phyloP scores from a whole-genome alignment of 2,888 invertebrate species.

The Mesorhabditis belari region DNA sequence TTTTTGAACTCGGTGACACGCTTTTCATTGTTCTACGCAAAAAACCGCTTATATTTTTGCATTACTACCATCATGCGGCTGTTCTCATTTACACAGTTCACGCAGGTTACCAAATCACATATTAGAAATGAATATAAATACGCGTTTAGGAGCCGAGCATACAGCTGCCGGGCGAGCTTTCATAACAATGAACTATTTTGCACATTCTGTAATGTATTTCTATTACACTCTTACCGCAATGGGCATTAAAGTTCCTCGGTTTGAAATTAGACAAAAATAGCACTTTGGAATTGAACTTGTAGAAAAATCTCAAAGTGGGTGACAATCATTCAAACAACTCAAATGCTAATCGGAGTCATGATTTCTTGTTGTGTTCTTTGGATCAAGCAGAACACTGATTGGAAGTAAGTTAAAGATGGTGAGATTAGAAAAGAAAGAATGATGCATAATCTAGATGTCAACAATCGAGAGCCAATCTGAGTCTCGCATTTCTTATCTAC shows the following conservation, averaged over 20 bases:
- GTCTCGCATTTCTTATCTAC: constrained; percentile 46
- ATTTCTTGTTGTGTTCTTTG: constrained; percentile 41
- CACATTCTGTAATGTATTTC: constrained; percentile 59
- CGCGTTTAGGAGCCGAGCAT: constrained; percentile 49
- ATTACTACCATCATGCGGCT: constrained; percentile 53
- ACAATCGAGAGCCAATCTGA: constrained; percentile 46
- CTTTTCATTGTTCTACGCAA: constrained; percentile 50
- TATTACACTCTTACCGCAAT: constrained; percentile 57
- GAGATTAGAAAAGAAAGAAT: neutral
- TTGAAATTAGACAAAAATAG: neutral
- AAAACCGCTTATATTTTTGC: constrained; percentile 48
- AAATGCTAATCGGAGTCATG: constrained; percentile 49
- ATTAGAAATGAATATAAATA: neutral
- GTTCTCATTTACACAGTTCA: constrained; percentile 53
- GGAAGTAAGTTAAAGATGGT: neutral
- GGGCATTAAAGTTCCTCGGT: neutral
- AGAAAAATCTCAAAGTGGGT: constrained; percentile 38
- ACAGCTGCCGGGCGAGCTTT: constrained; percentile 51
- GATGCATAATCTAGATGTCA: constrained; percentile 47
- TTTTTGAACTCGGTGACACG: constrained; percentile 51
- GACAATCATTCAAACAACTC: constrained; percentile 46
- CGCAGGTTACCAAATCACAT: constrained; percentile 31
- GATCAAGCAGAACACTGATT: constrained; percentile 23
- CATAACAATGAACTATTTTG: constrained; percentile 58
- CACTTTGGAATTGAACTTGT: neutral